Percentiles rank a stretch among this genome's conserved stretches.
Evolutionary conservation across 2,797 vertebrate genomes (phyloP).

Genomic region (Pseudochirops cupreus): DNA sequence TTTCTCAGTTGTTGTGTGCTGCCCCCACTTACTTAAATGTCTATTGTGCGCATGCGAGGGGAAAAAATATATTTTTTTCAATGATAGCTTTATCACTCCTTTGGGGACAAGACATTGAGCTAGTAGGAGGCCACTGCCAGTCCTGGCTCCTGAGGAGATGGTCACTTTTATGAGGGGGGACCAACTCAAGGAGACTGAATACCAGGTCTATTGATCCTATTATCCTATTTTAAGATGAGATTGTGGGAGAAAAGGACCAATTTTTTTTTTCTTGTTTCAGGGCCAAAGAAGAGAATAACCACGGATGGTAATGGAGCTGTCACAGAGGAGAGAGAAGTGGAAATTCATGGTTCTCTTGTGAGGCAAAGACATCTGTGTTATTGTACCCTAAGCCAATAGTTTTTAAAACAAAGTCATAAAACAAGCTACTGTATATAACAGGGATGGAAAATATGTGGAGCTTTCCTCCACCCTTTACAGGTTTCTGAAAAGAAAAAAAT

Average conservation of each 20-base stretch:
- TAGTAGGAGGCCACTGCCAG: conserved; percentile 9
- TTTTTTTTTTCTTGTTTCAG: conserved; percentile 22
- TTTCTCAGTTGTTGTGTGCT: conserved; percentile 8
- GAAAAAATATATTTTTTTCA: conserved; percentile 52
- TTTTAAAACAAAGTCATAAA: conserved; percentile 80
- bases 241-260: background rate
- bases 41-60: background rate
- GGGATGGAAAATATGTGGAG: background rate
- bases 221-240: conserved; percentile 21
- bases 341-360: conserved; percentile 72
- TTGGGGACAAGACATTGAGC: background rate
- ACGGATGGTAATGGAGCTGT: conserved; percentile 70
- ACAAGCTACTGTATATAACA: conserved; percentile 62
- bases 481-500: conserved; percentile 33
- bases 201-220: background rate
- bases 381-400: conserved; percentile 71
- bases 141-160: background rate
- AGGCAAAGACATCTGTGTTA: conserved; percentile 70
- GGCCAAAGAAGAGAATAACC: conserved; percentile 57
- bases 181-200: background rate
- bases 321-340: conserved; percentile 63
- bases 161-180: background rate
- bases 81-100: conserved; percentile 29
- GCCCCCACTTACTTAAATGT: conserved; percentile 29
- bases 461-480: conserved; percentile 9